Evolutionary conservation across 2,888 invertebrate genomes (phyloP), one percentile per base, ranked within the genome.

Genomic region (Pristionchus exspectatus): DNA sequence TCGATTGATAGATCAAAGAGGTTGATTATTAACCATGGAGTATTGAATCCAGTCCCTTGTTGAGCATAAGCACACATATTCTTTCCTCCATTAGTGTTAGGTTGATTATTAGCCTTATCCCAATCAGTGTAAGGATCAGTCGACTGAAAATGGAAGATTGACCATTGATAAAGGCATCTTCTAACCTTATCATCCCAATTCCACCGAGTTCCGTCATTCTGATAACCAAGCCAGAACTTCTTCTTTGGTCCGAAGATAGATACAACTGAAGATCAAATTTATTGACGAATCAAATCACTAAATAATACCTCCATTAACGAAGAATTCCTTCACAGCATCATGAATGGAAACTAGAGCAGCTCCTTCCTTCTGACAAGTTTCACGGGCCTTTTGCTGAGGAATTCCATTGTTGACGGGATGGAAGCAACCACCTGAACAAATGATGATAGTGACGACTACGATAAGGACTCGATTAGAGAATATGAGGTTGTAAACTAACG

Each of bases 141-240:
- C 1, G 83, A 83, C 83, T 83, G 54, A n/a, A 54, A 50, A 69
- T 16, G 38, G 5, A 38, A 1, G 2, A 38, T 38, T 3, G 74
- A 74, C 16, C 7, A 2, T 38, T 2, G 38, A 38, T 38, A 38
- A 38, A 2, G 2, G 38, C 38, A 38, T 3, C 38, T 38, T 38
- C 74, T 3, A 14, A 84, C 84, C 84, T 84, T 84, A 30, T 84
- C 84, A 30, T 84, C 84, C 84, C 84, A 84, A 14, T 30, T 56
- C 84, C 84, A 84, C 7, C 56, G 54, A 18, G 84, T 84, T 84
- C 59, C 59, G 59, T 84, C 84, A 50, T 59, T 59, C 44, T 84
- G n/a, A 14, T 33, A 24, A 16, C 56, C 84, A 59, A 84, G 21
- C 84, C 84, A 84, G 59, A n/a, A 84, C 59, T 84, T 84, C 84